Conservation (phyloP, 2,113 vertebrate species). For the Pelodiscus sinensis region DNA sequence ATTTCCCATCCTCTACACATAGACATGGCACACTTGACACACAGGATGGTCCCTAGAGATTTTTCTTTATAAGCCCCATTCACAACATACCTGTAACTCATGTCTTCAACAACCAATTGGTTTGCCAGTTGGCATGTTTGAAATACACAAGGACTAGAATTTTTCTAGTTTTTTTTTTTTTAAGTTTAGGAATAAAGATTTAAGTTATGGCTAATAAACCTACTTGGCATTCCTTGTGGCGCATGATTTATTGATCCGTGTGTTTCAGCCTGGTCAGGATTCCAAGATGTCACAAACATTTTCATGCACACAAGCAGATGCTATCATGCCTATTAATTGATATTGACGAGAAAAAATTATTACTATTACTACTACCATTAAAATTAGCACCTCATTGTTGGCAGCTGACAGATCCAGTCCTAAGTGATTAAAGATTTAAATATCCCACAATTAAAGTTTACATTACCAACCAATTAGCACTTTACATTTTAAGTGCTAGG, state of each 20-base stretch:
- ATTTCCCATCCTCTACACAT: not conserved
- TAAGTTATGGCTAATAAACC: not conserved
- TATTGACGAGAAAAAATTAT: not conserved
- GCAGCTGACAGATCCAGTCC: no score
- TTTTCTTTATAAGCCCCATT: not conserved
- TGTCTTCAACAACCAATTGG: not conserved
- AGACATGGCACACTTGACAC: not conserved
- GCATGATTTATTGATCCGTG: not conserved
- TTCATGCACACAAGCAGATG: not conserved
- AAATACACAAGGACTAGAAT: not conserved
- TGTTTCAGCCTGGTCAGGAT: not conserved
- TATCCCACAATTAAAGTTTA: not conserved
- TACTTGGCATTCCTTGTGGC: not conserved
- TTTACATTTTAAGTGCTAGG: not conserved
- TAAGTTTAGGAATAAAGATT: not conserved
- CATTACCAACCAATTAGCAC: not conserved
- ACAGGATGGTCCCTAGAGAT: not conserved
- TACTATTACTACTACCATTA: no score
- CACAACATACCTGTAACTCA: not conserved
- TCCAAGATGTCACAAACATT: not conserved
- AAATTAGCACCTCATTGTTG: not conserved
- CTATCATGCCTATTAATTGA: not conserved
- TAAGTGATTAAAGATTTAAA: slow-evolving; percentile 24
- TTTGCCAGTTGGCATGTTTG: not conserved
- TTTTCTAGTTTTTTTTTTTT: not conserved